These are phyloP conservation scores for rabbit (Oryctolagus cuniculus) DNA, from an alignment of 2,113 vertebrate genomes.

Conservation along the genomic window DNA sequence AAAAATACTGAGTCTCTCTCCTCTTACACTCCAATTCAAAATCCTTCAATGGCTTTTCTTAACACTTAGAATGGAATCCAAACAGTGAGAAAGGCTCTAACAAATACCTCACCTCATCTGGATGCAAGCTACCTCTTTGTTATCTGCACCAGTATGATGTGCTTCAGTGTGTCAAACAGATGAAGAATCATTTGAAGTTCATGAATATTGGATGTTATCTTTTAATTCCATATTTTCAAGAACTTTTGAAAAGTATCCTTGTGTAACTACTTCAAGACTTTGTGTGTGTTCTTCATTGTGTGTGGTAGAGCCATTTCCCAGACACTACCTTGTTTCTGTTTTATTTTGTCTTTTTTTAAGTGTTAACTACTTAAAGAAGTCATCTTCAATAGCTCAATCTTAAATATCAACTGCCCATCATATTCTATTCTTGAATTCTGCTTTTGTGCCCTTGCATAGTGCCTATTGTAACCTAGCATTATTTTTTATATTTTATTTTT, in stretches of 20 bases:
- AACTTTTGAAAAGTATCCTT: too few relatives aligned
- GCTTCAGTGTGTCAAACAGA: constrained; percentile 15
- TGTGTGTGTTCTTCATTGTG: neutral
- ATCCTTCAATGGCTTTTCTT: neutral
- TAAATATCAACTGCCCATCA: neutral
- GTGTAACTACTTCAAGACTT: neutral
- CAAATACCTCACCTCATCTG: neutral
- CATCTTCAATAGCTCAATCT: neutral
- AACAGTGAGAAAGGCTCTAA: too few relatives aligned
- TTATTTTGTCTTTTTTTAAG: neutral
- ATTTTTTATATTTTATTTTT: neutral
- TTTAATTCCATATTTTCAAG: too few relatives aligned
- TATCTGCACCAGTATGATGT: neutral
- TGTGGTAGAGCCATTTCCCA: neutral
- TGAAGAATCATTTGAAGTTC: too few relatives aligned
- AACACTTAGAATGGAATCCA: too few relatives aligned
- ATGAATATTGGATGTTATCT: too few relatives aligned
- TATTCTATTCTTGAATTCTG: neutral
- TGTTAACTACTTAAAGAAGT: neutral
- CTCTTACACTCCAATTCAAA: neutral
- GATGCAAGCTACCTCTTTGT: neutral
- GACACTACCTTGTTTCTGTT: neutral
- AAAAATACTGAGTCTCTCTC: constrained; percentile 8
- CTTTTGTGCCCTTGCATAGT: neutral
- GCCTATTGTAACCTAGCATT: neutral